Evolutionary conservation across 1,140 invertebrate genomes (phyloP).

Genomic region (Mercenaria mercenaria): DNA sequence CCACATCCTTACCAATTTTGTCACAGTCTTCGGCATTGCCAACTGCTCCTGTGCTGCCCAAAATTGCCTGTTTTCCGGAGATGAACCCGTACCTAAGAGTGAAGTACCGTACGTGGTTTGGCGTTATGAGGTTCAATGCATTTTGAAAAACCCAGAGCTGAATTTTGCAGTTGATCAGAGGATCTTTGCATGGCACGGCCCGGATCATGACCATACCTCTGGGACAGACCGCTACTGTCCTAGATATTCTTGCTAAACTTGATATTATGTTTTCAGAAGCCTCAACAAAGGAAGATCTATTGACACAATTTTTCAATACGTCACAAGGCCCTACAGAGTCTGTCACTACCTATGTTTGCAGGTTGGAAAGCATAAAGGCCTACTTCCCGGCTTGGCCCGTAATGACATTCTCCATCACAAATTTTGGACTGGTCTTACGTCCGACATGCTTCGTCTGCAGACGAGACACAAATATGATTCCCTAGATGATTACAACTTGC

Average conservation of each 20-base stretch:
- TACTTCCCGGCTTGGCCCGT: not conserved
- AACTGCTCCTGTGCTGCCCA: not conserved
- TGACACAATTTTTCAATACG: not conserved
- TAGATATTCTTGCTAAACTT: not conserved
- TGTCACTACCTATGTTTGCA: not conserved
- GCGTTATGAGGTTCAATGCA: slow-evolving; percentile 1
- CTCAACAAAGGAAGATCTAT: slow-evolving; percentile 11
- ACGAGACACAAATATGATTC: slow-evolving; percentile 26
- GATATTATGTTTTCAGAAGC: slow-evolving; percentile 11
- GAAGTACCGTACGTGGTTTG: slow-evolving; percentile 17
- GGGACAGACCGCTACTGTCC: not conserved
- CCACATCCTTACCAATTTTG: too few species aligned
- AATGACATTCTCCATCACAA: not conserved
- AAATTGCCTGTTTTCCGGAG: slow-evolving; percentile 17
- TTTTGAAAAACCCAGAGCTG: not conserved
- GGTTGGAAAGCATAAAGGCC: slow-evolving; percentile 4
- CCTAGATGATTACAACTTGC: not conserved
- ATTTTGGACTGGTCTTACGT: not conserved
- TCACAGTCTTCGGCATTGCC: too few species aligned
- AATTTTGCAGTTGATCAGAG: not conserved
- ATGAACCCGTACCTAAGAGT: not conserved
- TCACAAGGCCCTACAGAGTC: not conserved
- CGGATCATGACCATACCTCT: not conserved
- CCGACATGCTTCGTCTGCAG: not conserved
- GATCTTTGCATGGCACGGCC: not conserved